Percentiles rank a stretch among this genome's conserved stretches.
Conservation (phyloP, 2,888 invertebrate genomes). For the Physocephala rufipes region DNA sequence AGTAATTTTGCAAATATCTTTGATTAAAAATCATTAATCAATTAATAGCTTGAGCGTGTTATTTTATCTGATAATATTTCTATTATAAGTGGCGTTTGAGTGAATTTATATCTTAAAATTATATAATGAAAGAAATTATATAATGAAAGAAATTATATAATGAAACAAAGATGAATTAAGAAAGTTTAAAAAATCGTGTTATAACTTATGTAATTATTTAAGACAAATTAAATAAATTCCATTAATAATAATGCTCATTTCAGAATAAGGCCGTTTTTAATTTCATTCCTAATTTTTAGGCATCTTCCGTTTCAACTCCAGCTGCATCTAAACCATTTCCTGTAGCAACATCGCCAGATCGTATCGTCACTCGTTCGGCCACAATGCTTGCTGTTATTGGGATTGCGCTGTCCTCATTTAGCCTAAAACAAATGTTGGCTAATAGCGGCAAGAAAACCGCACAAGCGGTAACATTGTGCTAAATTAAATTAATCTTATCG, state of each 20-base stretch:
- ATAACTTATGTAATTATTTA: too few relatives aligned
- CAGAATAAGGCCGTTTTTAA: too few relatives aligned
- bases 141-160: neutral
- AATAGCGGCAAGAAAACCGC: constrained; percentile 53
- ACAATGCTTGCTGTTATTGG: constrained; percentile 70
- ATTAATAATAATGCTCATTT: neutral
- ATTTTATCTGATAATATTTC: too few relatives aligned
- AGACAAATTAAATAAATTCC: too few relatives aligned
- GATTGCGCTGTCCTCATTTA: constrained; percentile 71
- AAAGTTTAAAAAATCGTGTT: too few relatives aligned
- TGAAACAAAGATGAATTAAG: too few relatives aligned
- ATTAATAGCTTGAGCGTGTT: too few relatives aligned
- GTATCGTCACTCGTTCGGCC: constrained; percentile 70
- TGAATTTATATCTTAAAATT: too few relatives aligned
- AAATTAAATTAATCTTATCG: constrained; percentile 55
- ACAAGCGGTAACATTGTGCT: constrained; percentile 49
- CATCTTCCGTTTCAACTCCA: constrained; percentile 50
- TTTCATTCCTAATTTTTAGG: constrained; percentile 43
- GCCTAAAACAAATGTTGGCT: constrained; percentile 71
- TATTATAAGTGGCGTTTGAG: too few relatives aligned
- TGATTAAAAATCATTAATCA: too few relatives aligned
- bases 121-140: neutral
- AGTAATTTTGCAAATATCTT: neutral
- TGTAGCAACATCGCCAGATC: constrained; percentile 65
- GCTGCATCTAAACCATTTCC: constrained; percentile 48